Evolutionary conservation across 2,113 vertebrate species (phyloP).

Genomic region (Muscicapa adusta): DNA sequence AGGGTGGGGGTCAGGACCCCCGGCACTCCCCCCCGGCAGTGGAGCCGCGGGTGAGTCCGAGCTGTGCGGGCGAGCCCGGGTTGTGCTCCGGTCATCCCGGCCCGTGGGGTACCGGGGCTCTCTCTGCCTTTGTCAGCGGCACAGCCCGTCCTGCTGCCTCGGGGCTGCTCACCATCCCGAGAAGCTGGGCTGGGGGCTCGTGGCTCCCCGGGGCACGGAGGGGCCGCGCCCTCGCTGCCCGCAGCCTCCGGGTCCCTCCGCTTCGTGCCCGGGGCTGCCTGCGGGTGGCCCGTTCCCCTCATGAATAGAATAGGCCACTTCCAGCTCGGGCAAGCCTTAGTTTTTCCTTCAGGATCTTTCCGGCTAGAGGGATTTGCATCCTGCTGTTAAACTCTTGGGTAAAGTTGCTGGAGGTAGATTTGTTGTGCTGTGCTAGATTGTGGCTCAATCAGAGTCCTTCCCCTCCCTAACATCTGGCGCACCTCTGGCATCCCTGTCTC

Average conservation of each 20-base stretch:
- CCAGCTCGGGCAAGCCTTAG: background rate
- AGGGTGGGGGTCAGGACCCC: fast-evolving
- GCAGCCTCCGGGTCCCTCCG: background rate
- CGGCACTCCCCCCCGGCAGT: fast-evolving
- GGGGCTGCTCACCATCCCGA: too few species aligned
- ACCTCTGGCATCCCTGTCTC: background rate
- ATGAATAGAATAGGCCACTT: background rate
- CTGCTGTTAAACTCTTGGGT: too few species aligned
- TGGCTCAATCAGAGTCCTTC: fast-evolving
- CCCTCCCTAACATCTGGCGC: too few species aligned
- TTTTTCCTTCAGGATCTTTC: background rate
- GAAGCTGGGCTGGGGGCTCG: background rate
- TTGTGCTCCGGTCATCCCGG: fast-evolving
- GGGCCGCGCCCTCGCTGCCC: background rate
- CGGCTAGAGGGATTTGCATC: fast-evolving
- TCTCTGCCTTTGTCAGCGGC: background rate
- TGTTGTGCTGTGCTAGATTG: fast-evolving
- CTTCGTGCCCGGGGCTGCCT: background rate
- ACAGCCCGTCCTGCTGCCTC: too few species aligned
- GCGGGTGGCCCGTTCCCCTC: background rate
- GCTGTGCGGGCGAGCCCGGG: background rate
- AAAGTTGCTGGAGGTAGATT: fast-evolving
- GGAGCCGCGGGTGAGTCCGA: background rate
- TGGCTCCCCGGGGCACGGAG: background rate
- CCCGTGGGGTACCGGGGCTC: background rate